Percentiles rank a stretch among this genome's conserved stretches.
Conservation (phyloP, 2,888 invertebrate species). For the Furcula furcula region DNA sequence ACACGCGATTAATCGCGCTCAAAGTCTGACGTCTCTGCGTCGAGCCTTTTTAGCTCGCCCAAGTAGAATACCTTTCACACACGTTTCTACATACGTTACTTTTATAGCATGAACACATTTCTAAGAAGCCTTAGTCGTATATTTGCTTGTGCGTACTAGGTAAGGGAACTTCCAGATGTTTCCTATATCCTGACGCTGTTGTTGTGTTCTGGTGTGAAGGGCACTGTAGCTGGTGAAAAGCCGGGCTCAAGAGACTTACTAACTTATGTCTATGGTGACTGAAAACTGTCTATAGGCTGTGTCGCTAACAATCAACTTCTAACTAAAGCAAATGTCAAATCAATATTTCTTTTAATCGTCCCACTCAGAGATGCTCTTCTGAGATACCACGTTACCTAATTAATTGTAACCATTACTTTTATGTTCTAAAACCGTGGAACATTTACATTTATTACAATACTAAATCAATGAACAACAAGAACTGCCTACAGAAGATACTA, state of each 20-base stretch:
- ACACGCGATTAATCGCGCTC: conserved; percentile 44
- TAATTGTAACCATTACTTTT: conserved; percentile 11
- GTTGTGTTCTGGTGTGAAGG: no score
- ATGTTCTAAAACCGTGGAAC: conserved; percentile 8
- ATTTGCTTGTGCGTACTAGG: not conserved
- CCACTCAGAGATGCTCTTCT: conserved; percentile 1
- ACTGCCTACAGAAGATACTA: conserved; percentile 19
- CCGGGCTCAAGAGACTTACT: no score
- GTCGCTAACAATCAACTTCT: no score
- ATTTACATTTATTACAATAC: conserved; percentile 8
- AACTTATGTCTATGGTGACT: no score
- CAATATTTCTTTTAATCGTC: not conserved
- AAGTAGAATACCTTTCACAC: conserved; percentile 40
- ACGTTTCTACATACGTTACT: conserved; percentile 19
- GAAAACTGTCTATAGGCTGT: no score
- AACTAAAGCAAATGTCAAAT: not conserved
- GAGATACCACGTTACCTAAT: conserved; percentile 1
- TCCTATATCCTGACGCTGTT: no score
- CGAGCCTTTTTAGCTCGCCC: conserved; percentile 37
- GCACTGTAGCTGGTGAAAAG: no score
- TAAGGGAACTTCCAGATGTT: no score
- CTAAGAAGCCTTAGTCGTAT: not conserved
- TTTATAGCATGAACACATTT: conserved; percentile 24
- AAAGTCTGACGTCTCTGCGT: conserved; percentile 24
- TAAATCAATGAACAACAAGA: conserved; percentile 13